Evolutionary conservation across 2,888 invertebrate genomes (phyloP).

Genomic region (Phaedon cochleariae): DNA sequence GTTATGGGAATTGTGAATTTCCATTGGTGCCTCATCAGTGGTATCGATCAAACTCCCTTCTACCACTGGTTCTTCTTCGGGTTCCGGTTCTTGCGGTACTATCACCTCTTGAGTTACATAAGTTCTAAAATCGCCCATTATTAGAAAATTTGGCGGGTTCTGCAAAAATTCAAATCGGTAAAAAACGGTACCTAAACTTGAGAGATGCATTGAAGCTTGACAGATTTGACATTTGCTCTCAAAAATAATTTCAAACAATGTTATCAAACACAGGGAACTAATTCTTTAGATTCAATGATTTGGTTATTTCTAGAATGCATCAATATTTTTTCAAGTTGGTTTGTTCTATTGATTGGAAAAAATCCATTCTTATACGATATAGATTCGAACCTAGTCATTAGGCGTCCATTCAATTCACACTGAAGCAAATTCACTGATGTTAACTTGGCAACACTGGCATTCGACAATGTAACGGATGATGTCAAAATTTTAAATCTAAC

Average conservation of each 20-base stretch:
- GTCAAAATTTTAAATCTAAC: too few species aligned
- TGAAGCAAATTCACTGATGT: too few species aligned
- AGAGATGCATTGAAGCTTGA: neutral
- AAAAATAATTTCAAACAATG: neutral
- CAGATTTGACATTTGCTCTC: neutral
- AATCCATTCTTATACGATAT: too few species aligned
- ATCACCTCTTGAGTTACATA: conserved; percentile 95
- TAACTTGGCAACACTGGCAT: too few species aligned
- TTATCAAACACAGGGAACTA: too few species aligned
- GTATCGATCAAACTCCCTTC: conserved; percentile 76
- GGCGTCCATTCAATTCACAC: too few species aligned
- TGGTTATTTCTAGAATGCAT: too few species aligned
- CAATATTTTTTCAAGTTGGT: too few species aligned
- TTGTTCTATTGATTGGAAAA: too few species aligned
- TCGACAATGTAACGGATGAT: too few species aligned
- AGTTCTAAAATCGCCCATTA: conserved; percentile 89
- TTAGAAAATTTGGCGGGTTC: conserved; percentile 93
- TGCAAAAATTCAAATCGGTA: conserved; percentile 53
- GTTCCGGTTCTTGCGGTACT: conserved; percentile 79
- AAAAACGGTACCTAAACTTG: neutral
- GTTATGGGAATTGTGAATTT: conserved; percentile 25
- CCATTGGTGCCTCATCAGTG: conserved; percentile 61
- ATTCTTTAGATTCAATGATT: too few species aligned
- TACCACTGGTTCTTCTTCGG: conserved; percentile 67
- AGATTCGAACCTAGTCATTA: too few species aligned